Conservation (phyloP, 2,113 vertebrate species). For the Datnioides undecimradiatus region DNA sequence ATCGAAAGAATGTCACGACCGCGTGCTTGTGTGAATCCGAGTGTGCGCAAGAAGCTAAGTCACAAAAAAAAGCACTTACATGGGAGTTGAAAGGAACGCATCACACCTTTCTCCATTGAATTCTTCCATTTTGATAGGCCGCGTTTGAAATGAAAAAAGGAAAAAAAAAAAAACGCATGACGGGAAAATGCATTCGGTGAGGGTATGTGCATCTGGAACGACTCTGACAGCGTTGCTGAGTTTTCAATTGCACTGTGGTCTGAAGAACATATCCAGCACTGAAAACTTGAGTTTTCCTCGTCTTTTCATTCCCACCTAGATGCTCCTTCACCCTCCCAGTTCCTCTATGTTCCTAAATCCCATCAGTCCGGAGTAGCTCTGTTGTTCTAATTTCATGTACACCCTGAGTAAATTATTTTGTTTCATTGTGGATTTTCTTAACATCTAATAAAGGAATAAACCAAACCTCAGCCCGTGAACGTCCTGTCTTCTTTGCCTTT, state of each 20-base stretch:
- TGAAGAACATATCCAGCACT: conserved; percentile 87
- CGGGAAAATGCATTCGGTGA: conserved; percentile 54
- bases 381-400: conserved; percentile 97
- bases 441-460: conserved; percentile 96
- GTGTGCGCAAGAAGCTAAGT: conserved; percentile 76
- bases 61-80: conserved; percentile 81
- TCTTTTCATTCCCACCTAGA: conserved; percentile 64
- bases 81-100: conserved; percentile 80
- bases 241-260: conserved; percentile 83
- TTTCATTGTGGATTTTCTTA: conserved; percentile 99
- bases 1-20: conserved; percentile 76
- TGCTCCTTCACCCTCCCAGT: conserved; percentile 41
- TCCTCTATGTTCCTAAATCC: conserved; percentile 68
- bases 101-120: conserved; percentile 57
- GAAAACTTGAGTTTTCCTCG: conserved; percentile 73
- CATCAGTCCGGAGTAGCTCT: conserved; percentile 89
- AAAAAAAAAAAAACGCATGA: conserved; percentile 30
- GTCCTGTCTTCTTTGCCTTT: not conserved
- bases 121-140: conserved; percentile 74
- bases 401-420: conserved; percentile 95
- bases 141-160: conserved; percentile 63
- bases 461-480: conserved; percentile 54
- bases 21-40: conserved; percentile 57
- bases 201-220: conserved; percentile 78
- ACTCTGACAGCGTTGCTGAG: conserved; percentile 45